A percentile compares a stretch with the other conserved stretches of the same genome.
Evolutionary conservation across 2,113 vertebrate species (phyloP).

Genomic region (Labeo rohita): DNA sequence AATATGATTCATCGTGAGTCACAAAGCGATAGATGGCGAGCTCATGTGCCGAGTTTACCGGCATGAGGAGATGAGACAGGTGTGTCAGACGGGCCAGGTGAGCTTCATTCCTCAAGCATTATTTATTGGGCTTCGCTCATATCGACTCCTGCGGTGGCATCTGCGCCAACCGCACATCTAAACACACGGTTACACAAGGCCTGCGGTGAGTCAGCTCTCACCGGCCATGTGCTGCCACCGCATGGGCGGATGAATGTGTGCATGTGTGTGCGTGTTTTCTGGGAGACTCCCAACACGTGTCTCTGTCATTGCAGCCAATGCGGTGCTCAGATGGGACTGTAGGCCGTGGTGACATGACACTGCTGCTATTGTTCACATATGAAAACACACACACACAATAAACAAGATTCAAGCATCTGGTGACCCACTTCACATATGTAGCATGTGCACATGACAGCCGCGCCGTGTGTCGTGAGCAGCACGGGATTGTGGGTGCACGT

Average conservation of each 20-base stretch:
- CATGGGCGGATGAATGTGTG: constrained; percentile 33
- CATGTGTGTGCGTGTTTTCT: constrained; percentile 52
- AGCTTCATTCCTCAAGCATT: constrained; percentile 22
- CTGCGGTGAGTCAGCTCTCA: constrained; percentile 68
- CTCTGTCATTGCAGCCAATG: constrained; percentile 61
- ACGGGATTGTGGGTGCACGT: not conserved
- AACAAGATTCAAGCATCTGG: constrained; percentile 3
- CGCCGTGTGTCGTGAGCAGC: not conserved
- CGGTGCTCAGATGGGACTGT: constrained; percentile 67
- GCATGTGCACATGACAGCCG: not conserved
- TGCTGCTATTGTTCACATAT: constrained; percentile 57
- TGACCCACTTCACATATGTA: not conserved
- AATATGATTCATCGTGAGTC: constrained; percentile 27
- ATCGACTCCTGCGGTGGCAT: not conserved
- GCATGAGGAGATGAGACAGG: not conserved
- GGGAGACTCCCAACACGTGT: constrained; percentile 73
- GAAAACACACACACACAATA: constrained; percentile 5
- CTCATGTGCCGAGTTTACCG: not conserved
- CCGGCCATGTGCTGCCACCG: constrained; percentile 38
- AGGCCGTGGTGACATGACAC: constrained; percentile 65
- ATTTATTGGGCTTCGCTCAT: not conserved
- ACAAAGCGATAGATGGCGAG: not conserved
- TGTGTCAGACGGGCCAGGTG: constrained; percentile 33
- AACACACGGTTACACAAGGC: constrained; percentile 63
- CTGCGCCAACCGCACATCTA: not conserved